A percentile compares a stretch with the other conserved stretches of the same genome.
These are phyloP conservation scores for Blastomussa wellsi DNA, from an alignment of 92 coral and sea anemone genomes.

Conservation along the genomic window DNA sequence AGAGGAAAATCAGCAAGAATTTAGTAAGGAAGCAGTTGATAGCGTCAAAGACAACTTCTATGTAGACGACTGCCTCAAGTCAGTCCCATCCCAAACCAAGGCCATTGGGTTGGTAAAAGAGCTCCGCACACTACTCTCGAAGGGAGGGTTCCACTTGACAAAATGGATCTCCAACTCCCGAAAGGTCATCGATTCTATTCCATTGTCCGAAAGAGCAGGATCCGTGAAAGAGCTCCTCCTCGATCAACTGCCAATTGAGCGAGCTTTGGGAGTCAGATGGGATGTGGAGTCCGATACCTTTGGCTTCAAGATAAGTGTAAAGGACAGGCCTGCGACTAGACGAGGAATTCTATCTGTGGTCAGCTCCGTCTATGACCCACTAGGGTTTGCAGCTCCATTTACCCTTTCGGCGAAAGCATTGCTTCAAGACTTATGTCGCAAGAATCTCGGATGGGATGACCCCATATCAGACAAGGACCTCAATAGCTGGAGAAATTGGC, in stretches of 20 bases:
- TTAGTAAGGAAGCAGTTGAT: constrained; percentile 17
- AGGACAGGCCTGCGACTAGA: constrained; percentile 42
- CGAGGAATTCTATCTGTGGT: too few species aligned
- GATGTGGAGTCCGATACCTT: constrained; percentile 32
- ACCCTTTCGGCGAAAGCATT: too few species aligned
- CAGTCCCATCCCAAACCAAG: constrained; percentile 38
- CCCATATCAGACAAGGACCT: too few species aligned
- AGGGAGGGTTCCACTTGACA: constrained; percentile 54
- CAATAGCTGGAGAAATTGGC: too few species aligned
- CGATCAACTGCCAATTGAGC: constrained; percentile 21
- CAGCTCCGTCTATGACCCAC: too few species aligned
- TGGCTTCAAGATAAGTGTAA: constrained; percentile 22
- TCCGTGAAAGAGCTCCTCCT: constrained; percentile 21
- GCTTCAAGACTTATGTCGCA: too few species aligned
- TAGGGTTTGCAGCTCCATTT: too few species aligned
- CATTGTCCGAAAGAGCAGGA: constrained; percentile 29
- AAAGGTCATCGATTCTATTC: constrained; percentile 27
- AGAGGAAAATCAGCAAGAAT: constrained; percentile 41
- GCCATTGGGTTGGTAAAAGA: constrained; percentile 31
- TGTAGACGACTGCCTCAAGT: constrained; percentile 58
- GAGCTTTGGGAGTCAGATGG: constrained; percentile 47
- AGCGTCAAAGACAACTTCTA: constrained; percentile 53
- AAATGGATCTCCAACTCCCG: constrained; percentile 40
- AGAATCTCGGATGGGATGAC: too few species aligned
- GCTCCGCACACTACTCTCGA: constrained; percentile 40